Percentiles rank a stretch among this genome's conserved stretches.
Conservation (phyloP, 2,113 vertebrate genomes). For the Oryzias celebensis region DNA sequence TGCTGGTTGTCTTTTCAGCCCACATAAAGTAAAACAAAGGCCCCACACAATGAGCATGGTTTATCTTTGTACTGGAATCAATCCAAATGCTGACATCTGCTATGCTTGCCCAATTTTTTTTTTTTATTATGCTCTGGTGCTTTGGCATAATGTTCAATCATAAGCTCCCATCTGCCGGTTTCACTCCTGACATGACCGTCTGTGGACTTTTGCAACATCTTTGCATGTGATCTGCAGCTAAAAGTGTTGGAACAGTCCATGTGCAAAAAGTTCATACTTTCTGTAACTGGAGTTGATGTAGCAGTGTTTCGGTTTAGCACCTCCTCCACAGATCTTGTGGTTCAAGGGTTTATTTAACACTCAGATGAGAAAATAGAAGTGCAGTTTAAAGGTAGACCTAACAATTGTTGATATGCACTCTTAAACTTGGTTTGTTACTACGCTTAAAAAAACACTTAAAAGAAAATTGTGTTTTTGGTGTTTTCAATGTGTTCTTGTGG, state of each 20-base stretch:
- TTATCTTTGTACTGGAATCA: slow-evolving; percentile 27
- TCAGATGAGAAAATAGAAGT: too few species aligned
- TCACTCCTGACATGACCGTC: slow-evolving; percentile 42
- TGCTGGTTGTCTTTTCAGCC: too few species aligned
- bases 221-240: slow-evolving; percentile 53
- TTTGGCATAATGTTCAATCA: slow-evolving; percentile 59
- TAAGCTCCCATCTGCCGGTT: slow-evolving; percentile 60
- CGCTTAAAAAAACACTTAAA: too few species aligned
- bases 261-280: slow-evolving; percentile 44
- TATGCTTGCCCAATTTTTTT: slow-evolving; percentile 39
- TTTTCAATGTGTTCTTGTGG: too few species aligned
- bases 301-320: slow-evolving; percentile 42
- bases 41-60: slow-evolving; percentile 9
- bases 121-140: slow-evolving; percentile 42
- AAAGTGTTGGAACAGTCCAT: slow-evolving; percentile 10
- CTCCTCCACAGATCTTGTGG: slow-evolving; percentile 36
- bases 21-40: too few species aligned
- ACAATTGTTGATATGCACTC: too few species aligned
- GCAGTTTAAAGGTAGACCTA: too few species aligned
- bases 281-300: slow-evolving; percentile 53
- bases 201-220: slow-evolving; percentile 29
- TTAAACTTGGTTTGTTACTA: too few species aligned
- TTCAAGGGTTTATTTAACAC: too few species aligned
- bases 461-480: too few species aligned
- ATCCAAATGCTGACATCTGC: slow-evolving; percentile 39